phyloP scores from a whole-genome alignment of 2,888 invertebrate genomes.

The Heliconius charithonia region DNA sequence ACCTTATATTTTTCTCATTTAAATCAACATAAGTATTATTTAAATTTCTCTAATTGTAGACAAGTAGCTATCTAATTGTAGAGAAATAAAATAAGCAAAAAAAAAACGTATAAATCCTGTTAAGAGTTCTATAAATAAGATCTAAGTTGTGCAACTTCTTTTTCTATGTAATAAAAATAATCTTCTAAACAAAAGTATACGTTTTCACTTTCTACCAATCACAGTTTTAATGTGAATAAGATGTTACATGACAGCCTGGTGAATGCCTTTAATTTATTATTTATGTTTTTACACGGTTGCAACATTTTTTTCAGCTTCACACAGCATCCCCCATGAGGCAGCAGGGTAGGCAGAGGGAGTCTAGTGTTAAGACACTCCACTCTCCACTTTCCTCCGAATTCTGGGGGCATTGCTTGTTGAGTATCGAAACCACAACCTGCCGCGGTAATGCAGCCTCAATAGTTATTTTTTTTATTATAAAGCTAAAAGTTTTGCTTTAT shows the following conservation, averaged over 20 bases:
- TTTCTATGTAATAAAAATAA: constrained; percentile 1
- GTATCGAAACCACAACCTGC: too few species aligned
- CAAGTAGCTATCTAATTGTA: not conserved
- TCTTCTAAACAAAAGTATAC: not conserved
- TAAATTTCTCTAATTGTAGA: too few species aligned
- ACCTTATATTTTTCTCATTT: too few species aligned
- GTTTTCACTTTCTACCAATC: not conserved
- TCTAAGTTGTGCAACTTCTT: not conserved
- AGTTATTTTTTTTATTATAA: too few species aligned
- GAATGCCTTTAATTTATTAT: too few species aligned
- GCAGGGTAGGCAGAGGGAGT: not conserved
- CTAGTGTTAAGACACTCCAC: not conserved
- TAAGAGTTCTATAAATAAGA: not conserved
- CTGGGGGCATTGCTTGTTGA: too few species aligned
- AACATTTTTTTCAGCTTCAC: not conserved
- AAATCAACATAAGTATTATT: too few species aligned
- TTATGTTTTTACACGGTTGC: too few species aligned
- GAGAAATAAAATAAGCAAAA: not conserved
- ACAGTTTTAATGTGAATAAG: not conserved
- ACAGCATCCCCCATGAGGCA: not conserved
- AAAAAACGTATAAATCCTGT: not conserved
- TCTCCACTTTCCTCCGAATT: not conserved
- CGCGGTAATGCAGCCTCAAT: too few species aligned
- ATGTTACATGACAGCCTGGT: too few species aligned
- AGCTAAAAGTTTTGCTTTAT: too few species aligned